These are phyloP conservation scores for Aspidapion aeneum DNA, from an alignment of 2,888 invertebrate genomes.

Conservation along the genomic window DNA sequence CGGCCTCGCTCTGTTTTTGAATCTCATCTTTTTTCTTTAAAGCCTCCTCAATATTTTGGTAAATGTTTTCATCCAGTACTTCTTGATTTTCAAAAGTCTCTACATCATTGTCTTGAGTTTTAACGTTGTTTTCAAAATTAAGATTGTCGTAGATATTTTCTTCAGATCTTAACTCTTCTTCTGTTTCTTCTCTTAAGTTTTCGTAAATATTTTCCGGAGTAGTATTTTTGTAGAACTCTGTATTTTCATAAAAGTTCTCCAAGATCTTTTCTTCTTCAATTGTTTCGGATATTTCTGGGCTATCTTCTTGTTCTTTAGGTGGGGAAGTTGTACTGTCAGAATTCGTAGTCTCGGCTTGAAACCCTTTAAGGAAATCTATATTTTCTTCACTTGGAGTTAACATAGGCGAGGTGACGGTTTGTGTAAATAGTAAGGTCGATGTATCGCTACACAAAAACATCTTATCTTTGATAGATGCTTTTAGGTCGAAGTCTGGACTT, in stretches of 20 bases:
- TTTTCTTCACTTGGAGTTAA: conserved; percentile 48
- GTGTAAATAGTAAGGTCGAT: conserved; percentile 45
- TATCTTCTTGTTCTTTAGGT: conserved; percentile 28
- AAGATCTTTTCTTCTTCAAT: conserved; percentile 19
- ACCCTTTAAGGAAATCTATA: conserved; percentile 47
- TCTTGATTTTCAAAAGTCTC: conserved; percentile 13
- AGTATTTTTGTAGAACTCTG: conserved; percentile 28
- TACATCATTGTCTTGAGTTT: conserved; percentile 13
- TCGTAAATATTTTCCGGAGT: conserved; percentile 34
- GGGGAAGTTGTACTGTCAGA: conserved; percentile 28
- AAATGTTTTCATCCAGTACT: conserved; percentile 28
- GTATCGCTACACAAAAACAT: conserved; percentile 46
- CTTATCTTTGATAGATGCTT: conserved; percentile 41
- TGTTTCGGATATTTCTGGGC: conserved; percentile 24
- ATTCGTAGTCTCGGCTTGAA: conserved; percentile 37
- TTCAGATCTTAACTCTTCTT: conserved; percentile 13
- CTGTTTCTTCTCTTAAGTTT: conserved; percentile 23
- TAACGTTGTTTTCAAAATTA: conserved; percentile 11
- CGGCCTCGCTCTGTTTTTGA: conserved; percentile 12
- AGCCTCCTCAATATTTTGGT: conserved; percentile 34
- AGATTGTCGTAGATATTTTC: conserved; percentile 35
- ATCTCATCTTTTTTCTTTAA: conserved; percentile 17
- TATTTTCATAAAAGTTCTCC: conserved; percentile 35
- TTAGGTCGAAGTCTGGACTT: conserved; percentile 21
- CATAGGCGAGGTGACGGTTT: conserved; percentile 49